Percentiles rank a stretch among this genome's conserved stretches.
These are phyloP conservation scores for Augiades crinisus DNA, from an alignment of 2,888 invertebrate species.

Conservation along the genomic window DNA sequence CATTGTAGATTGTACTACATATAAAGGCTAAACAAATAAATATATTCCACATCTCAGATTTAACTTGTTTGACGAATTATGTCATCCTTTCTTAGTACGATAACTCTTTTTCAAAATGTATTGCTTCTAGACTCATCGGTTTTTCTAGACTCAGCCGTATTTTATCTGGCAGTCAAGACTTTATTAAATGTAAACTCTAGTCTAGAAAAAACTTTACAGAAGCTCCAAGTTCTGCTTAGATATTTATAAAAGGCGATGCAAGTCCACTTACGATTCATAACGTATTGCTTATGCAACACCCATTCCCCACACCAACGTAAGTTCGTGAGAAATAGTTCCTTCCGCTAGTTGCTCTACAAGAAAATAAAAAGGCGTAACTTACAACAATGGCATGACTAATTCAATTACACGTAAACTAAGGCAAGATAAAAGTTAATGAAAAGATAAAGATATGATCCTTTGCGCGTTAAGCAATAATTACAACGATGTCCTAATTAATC, in stretches of 20 bases:
- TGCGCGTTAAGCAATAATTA: background rate
- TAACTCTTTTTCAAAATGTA: too few species aligned
- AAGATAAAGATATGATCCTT: background rate
- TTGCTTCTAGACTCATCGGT: too few species aligned
- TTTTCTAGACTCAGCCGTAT: too few species aligned
- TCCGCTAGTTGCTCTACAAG: background rate
- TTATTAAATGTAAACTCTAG: too few species aligned
- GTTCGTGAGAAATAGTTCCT: slow-evolving; percentile 5
- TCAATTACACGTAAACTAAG: background rate
- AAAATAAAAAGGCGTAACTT: background rate
- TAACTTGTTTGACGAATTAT: too few species aligned
- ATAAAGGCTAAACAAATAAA: slow-evolving; percentile 9
- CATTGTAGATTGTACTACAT: too few species aligned
- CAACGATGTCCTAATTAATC: slow-evolving; percentile 11
- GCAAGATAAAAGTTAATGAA: background rate
- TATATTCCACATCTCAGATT: too few species aligned
- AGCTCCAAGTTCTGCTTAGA: too few species aligned
- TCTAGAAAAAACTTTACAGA: too few species aligned
- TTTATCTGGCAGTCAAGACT: too few species aligned
- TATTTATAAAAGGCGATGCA: background rate
- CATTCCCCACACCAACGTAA: background rate
- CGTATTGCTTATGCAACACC: slow-evolving; percentile 4
- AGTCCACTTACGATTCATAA: background rate
- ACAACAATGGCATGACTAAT: background rate
- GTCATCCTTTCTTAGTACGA: too few species aligned